phyloP scores from a whole-genome alignment of 2,797 vertebrate genomes.

The Bradypodion ventrale region DNA sequence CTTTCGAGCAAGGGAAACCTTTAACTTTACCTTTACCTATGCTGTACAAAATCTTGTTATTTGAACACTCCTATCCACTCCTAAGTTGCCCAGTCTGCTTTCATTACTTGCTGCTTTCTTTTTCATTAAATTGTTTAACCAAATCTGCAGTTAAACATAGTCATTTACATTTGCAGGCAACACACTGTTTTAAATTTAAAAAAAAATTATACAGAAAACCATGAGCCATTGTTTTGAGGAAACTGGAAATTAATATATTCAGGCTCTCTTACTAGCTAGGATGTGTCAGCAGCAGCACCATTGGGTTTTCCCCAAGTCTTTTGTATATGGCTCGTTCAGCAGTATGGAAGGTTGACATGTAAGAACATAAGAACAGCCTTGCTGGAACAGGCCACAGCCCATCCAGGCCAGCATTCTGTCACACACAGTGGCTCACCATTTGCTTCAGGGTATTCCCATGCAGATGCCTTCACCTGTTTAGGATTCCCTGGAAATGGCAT shows the following conservation, averaged over 20 bases:
- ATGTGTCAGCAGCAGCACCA: slow-evolving; percentile 4
- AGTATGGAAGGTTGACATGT: not conserved
- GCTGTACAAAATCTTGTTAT: not conserved
- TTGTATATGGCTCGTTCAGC: not conserved
- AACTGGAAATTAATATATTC: slow-evolving; percentile 15
- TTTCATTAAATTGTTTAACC: slow-evolving; percentile 8
- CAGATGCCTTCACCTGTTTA: too few relatives aligned
- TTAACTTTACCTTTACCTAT: too few relatives aligned
- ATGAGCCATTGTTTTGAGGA: not conserved
- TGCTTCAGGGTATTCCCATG: too few relatives aligned
- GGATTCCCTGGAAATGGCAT: too few relatives aligned
- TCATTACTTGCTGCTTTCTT: slow-evolving; percentile 23
- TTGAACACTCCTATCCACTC: not conserved
- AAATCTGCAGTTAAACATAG: slow-evolving; percentile 1
- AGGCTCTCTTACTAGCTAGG: not conserved
- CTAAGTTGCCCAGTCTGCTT: not conserved
- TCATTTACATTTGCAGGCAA: slow-evolving; percentile 12
- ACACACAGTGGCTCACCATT: too few relatives aligned
- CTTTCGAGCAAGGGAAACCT: too few relatives aligned
- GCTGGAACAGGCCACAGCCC: too few relatives aligned
- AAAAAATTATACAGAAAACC: not conserved
- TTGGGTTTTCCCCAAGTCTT: not conserved
- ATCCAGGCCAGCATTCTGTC: too few relatives aligned
- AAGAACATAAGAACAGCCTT: too few relatives aligned
- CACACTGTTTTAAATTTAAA: slow-evolving; percentile 16